phyloP scores from a whole-genome alignment of 2,113 vertebrate genomes.

The Picathartes gymnocephalus region DNA sequence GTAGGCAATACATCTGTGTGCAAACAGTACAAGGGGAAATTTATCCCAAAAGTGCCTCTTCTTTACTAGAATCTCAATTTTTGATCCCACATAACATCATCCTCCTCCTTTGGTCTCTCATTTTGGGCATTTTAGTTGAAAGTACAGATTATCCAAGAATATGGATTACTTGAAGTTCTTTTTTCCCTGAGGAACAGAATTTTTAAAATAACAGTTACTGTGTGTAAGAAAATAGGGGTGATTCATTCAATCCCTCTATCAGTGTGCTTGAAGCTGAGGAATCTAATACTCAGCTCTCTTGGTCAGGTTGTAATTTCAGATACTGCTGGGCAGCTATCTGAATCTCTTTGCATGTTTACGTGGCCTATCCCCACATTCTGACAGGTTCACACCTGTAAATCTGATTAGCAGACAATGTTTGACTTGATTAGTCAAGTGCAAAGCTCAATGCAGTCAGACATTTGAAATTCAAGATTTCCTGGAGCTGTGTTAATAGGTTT shows the following conservation, averaged over 20 bases:
- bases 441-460: constrained; percentile 3
- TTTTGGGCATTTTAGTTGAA: not conserved
- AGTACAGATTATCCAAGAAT: not conserved
- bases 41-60: not conserved
- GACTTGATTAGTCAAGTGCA: constrained; percentile 44
- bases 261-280: not conserved
- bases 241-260: not conserved
- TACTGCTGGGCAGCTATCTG: not conserved
- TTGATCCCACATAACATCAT: not conserved
- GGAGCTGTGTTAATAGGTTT: constrained; percentile 20
- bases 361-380: constrained; percentile 8
- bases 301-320: constrained; percentile 27
- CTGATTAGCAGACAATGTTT: constrained; percentile 39
- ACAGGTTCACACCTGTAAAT: constrained; percentile 20
- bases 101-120: not conserved
- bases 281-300: not conserved
- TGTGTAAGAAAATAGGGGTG: not conserved
- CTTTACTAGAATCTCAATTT: not conserved
- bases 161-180: not conserved
- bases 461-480: constrained; percentile 48
- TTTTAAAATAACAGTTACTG: not conserved
- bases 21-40: not conserved
- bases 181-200: not conserved
- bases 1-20: not conserved
- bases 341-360: constrained; percentile 13